phyloP scores from a whole-genome alignment of 1,140 invertebrate species.

The Meloidogyne hapla region DNA sequence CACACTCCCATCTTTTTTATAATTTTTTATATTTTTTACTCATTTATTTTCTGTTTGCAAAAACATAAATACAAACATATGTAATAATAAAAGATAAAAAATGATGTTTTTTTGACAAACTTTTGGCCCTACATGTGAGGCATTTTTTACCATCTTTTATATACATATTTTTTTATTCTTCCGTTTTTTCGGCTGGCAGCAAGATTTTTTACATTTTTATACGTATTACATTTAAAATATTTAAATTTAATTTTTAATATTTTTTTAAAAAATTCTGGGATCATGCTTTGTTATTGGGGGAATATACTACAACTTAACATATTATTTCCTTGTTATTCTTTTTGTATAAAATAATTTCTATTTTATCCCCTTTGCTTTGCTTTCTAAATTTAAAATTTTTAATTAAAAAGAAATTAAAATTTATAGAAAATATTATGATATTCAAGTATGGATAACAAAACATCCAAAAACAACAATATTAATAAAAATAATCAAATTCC shows the following conservation, averaged over 20 bases:
- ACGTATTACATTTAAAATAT: too few species aligned
- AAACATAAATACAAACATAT: slow-evolving; percentile 6
- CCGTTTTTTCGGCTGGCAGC: not conserved
- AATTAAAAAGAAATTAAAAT: too few species aligned
- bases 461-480: not conserved
- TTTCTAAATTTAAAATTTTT: too few species aligned
- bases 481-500: not conserved
- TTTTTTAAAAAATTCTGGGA: too few species aligned
- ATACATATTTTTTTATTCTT: not conserved
- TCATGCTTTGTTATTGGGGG: too few species aligned
- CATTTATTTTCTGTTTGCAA: not conserved
- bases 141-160: not conserved
- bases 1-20: not conserved
- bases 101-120: not conserved
- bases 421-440: too few species aligned
- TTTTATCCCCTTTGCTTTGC: too few species aligned
- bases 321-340: too few species aligned
- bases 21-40: not conserved
- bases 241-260: too few species aligned
- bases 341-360: too few species aligned
- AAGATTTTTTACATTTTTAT: too few species aligned
- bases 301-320: too few species aligned
- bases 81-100: not conserved
- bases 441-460: not conserved
- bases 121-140: not conserved